These are phyloP conservation scores for Pipa parva DNA, from an alignment of 2,113 vertebrate species.

Conservation along the genomic window DNA sequence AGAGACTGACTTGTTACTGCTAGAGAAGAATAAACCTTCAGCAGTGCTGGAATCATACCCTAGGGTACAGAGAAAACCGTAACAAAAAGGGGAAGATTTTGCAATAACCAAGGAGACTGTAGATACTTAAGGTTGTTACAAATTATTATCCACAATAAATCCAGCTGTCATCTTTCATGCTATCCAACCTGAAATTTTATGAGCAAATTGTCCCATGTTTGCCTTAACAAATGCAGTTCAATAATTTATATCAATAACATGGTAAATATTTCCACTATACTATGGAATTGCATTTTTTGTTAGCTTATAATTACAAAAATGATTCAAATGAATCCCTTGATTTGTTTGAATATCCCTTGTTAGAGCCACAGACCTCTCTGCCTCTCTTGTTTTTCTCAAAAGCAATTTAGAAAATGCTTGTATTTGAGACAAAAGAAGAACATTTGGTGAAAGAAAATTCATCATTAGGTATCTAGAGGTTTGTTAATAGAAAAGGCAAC, in stretches of 20 bases:
- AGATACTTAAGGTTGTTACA: slow-evolving; percentile 51
- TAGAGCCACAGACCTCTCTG: slow-evolving; percentile 78
- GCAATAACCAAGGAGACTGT: slow-evolving; percentile 44
- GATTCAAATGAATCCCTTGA: slow-evolving; percentile 82
- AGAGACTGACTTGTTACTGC: slow-evolving; percentile 36
- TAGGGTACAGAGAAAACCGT: slow-evolving; percentile 31
- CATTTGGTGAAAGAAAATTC: slow-evolving; percentile 99
- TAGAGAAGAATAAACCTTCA: slow-evolving; percentile 28
- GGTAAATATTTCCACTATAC: slow-evolving; percentile 66
- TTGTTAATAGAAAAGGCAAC: slow-evolving; percentile 99
- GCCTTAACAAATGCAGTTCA: slow-evolving; percentile 54
- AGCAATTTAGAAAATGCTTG: slow-evolving; percentile 98
- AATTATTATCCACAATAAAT: slow-evolving; percentile 56
- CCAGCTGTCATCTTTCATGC: slow-evolving; percentile 51
- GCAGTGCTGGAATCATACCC: slow-evolving; percentile 22
- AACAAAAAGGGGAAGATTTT: slow-evolving; percentile 36
- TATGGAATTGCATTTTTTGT: slow-evolving; percentile 65
- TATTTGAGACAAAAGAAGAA: slow-evolving; percentile 96
- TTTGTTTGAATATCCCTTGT: slow-evolving; percentile 75
- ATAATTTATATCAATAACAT: slow-evolving; percentile 57
- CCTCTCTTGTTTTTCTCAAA: slow-evolving; percentile 87
- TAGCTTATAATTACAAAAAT: slow-evolving; percentile 85
- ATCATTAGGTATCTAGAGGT: slow-evolving; percentile 99
- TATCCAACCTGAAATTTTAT: slow-evolving; percentile 51
- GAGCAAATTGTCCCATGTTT: slow-evolving; percentile 53